Base-by-base conservation (phyloP, 2,888 invertebrate species). In the Altica lythri region DNA sequence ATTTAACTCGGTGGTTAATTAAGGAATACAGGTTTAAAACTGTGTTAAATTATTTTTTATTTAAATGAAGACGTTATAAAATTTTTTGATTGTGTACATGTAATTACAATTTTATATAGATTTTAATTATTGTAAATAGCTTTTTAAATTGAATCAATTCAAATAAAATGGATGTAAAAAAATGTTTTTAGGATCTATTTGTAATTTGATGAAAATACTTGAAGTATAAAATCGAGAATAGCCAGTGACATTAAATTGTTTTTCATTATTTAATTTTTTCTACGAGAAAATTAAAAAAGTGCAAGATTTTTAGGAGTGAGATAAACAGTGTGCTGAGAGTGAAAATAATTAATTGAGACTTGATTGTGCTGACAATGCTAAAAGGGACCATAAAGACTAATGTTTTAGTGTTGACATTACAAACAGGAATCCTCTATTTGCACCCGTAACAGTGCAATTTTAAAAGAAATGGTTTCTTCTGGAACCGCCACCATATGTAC, bases 401-500 rank as follows among this genome's bases (percentile, higher is more conserved):
- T 52, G 25, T 48, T 52, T 60, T 56, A 49, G 58, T 53, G 58
- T 53, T 53, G 55, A 32, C 56, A 51, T 29, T 44, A 37, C 60
- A 56, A 53, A 37, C 59, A 48, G 50, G 53, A 12, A 17, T 44
- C 40, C 38, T 49, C 50, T 53, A 52, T 64, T 69, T 70, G 72
- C 71, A 70, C 70, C 64, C 66, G 56, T 63, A 59, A 60, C 59
- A 65, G 72, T 72, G 71, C 71, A 71, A 72, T 72, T 64, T 44
- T 19, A 47, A 55, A 54, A 42, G 62, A 61, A 61, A 60, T 57
- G 73, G 73, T 73, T 72, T 71, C 67, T 67, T 70, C 70, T 67
- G 70, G 71, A 73, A 73, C 72, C 72, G 65, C 67, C 72, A 73
- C 75, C 74, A 72, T 73, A 72, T 75, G 75, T 75, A 75, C 75